A percentile compares a stretch with the other conserved stretches of the same genome.
Evolutionary conservation across 1,140 invertebrate species (phyloP).

Genomic region (Andrena cerasifolii): DNA sequence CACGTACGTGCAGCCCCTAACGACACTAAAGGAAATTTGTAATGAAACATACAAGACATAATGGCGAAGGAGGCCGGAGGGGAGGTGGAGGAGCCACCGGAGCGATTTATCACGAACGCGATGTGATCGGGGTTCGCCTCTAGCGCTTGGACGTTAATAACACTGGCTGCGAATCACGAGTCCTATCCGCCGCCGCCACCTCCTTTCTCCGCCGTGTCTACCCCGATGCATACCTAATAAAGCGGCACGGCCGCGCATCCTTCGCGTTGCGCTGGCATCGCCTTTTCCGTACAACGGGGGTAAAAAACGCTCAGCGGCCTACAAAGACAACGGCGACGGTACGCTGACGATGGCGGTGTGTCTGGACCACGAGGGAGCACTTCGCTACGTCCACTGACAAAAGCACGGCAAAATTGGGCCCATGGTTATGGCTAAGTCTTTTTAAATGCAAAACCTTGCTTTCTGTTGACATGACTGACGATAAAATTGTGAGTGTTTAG

Average conservation of each 20-base stretch:
- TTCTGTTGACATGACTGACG: too few species aligned
- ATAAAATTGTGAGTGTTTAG: too few species aligned
- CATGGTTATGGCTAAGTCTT: too few species aligned
- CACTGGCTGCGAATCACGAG: constrained; percentile 69
- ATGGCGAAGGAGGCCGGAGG: constrained; percentile 70
- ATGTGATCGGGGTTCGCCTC: constrained; percentile 79
- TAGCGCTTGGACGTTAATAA: constrained; percentile 79
- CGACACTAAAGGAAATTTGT: constrained; percentile 76
- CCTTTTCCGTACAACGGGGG: constrained; percentile 59
- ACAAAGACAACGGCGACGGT: constrained; percentile 30
- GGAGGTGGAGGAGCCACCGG: constrained; percentile 71
- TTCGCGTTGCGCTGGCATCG: constrained; percentile 58
- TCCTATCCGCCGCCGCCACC: constrained; percentile 60
- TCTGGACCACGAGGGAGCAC: constrained; percentile 33
- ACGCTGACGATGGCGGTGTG: constrained; percentile 5
- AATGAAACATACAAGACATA: constrained; percentile 79
- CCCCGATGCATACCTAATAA: constrained; percentile 78
- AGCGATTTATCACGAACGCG: constrained; percentile 81
- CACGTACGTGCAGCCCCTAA: constrained; percentile 52
- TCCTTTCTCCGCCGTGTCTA: constrained; percentile 54
- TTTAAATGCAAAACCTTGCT: too few species aligned
- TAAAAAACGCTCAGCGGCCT: constrained; percentile 50
- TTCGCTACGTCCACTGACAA: constrained; percentile 15
- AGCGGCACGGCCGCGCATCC: constrained; percentile 70
- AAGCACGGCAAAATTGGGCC: background rate